Evolutionary conservation across 2,797 vertebrate genomes (phyloP), one percentile per base, ranked within the genome.

Genomic region (Podargus strigoides): DNA sequence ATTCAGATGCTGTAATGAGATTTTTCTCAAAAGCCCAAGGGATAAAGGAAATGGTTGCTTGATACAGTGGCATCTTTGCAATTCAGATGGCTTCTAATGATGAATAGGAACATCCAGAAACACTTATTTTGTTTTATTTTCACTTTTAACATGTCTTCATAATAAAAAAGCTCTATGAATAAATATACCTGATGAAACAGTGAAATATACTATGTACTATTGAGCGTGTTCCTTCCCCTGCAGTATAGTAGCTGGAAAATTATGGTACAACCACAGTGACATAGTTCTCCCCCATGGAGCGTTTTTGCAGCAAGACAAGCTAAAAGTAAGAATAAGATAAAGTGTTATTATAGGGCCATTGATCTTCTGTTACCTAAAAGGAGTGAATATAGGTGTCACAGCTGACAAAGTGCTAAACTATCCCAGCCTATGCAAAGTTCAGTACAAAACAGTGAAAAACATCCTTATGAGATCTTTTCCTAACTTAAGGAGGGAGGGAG

Each of bases 291-390:
- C 46, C 59, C 74, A 50, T 12, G 53, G 91, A 84, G 83, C 76
- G 49, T 49, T 84, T 96, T 73, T 96, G 32, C 36, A 69, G 49
- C n/a, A 46, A 84, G 84, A 78, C 53, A 18, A 66, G 84, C 59
- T 88, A 79, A 87, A 95, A 87, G 67, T 41, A 90, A 75, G 78
- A 83, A 76, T 84, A 92, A 97, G 90, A 94, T 59, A 94, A 96
- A 97, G 95, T 86, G 76, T 78, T 93, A 75, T 95, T 94, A 62
- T 21, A 41, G 68, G 60, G 32, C 93, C 69, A 92, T 93, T 96
- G 93, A 95, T 97, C 85, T 83, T 86, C 81, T 87, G 55, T 42
- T 95, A 56, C 75, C 89, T 66, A 75, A 93, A 95, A 90, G 39
- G 79, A 90, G 56, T 56, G 82, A 94, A 77, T 78, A 14, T n/a